Conservation (phyloP, 2,797 vertebrate species). For the Gorsachius magnificus region DNA sequence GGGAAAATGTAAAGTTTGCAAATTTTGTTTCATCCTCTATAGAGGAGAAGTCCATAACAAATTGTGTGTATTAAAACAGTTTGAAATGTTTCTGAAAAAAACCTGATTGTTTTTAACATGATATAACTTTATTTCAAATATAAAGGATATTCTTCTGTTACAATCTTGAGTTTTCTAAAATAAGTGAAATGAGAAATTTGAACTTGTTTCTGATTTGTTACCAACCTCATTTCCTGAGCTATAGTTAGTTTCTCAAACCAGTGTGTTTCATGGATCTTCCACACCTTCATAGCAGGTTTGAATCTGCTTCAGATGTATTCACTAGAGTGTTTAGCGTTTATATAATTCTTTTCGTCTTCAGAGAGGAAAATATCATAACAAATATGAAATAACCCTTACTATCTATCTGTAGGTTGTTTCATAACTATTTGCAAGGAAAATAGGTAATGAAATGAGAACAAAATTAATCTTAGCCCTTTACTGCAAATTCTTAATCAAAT, state of each 20-base stretch:
- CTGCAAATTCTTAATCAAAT: background rate
- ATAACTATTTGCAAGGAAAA: background rate
- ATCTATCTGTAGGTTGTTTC: background rate
- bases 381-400: background rate
- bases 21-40: background rate
- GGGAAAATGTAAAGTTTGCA: background rate
- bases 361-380: background rate
- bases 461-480: background rate
- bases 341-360: background rate
- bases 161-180: background rate
- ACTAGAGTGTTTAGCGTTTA: background rate
- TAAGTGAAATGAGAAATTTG: background rate
- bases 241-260: background rate
- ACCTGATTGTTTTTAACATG: background rate
- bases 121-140: background rate
- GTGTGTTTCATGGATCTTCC: background rate
- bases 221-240: background rate
- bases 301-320: background rate
- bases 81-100: background rate
- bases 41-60: background rate
- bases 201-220: background rate
- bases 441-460: background rate
- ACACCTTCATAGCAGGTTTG: background rate
- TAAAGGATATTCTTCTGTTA: background rate
- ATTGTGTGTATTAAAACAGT: background rate